Base-by-base conservation (phyloP, 2,113 vertebrate genomes). In the Perca schrenkii region DNA sequence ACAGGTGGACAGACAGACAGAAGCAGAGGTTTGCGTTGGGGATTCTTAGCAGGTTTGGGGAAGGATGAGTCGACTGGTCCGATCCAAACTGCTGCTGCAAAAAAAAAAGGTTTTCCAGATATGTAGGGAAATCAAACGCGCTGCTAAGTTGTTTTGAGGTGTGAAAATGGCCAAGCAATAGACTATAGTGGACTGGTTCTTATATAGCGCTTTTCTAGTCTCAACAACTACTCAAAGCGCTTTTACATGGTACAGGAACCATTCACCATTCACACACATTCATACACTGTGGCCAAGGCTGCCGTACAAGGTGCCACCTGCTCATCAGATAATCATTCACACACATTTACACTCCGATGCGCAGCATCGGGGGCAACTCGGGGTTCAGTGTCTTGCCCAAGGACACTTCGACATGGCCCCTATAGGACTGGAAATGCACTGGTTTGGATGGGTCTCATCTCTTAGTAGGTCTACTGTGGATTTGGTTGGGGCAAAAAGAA, bases 41-140 rank as follows among this genome's bases (percentile, higher is more conserved):
- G 52, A 66, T 21, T 89, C 54, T 14, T 87, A 87, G 82, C 70
- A 19, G 46, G 22, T 40, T 46, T 19, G 5, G 7, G 14, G 31
- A 6, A 2, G 3, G 43, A 17, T 11, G n/a, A 66, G 6, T 8
- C 25, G 13, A 67, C 62, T 6, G 46, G 56, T 56, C 31, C 0
- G 63, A 52, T 52, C 62, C 4, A 2, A 19, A 11, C 21, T 17
- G 10, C 8, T 40, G 40, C 40, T 40, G 40, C 40, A 40, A 40
- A 36, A 2, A 61, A 19, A 60, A n/a, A 60, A n/a, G 7, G 13
- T 58, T 58, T 47, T 31, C 60, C 65, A 65, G 13, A 21, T 65
- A 64, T 71, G 46, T 21, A 15, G 47, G 17, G 46, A 46, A 25
- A 8, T 53, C 10, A 36, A 19, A 77, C 7, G 6, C 2, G 2